These are phyloP conservation scores for Oncorhynchus kisutch DNA, from an alignment of 2,113 vertebrate genomes.

Conservation along the genomic window DNA sequence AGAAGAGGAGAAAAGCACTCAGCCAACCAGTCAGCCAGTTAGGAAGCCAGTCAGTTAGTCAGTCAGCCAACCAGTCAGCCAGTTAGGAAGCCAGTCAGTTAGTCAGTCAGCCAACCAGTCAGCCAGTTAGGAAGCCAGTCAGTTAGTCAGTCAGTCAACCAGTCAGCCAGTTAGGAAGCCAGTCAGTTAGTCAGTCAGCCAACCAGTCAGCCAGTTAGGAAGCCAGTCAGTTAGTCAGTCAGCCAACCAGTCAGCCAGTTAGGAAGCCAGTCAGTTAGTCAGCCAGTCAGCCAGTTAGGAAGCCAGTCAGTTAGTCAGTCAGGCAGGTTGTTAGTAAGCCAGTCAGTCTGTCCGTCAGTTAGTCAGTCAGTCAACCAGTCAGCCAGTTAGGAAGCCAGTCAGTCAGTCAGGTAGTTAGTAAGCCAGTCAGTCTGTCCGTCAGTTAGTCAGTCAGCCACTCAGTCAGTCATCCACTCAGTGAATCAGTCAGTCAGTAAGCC, in stretches of 20 bases:
- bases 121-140: slow-evolving; percentile 10
- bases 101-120: not conserved
- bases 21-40: slow-evolving; percentile 12
- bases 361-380: slow-evolving; percentile 24
- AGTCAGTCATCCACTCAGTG: not conserved
- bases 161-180: not conserved
- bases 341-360: slow-evolving; percentile 23
- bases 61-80: no score
- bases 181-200: slow-evolving; percentile 9
- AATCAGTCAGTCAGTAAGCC: no score
- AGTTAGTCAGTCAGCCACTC: slow-evolving; percentile 1
- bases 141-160: no score
- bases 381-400: slow-evolving; percentile 14
- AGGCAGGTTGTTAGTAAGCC: not conserved
- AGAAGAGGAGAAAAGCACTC: slow-evolving; percentile 20
- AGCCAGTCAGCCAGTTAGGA: not conserved
- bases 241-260: slow-evolving; percentile 16
- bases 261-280: not conserved
- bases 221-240: not conserved
- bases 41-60: slow-evolving; percentile 15
- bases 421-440: slow-evolving; percentile 21
- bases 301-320: not conserved
- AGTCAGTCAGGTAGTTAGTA: slow-evolving; percentile 1
- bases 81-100: not conserved
- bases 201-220: slow-evolving; percentile 2